Base-by-base conservation (phyloP, 2,888 invertebrate genomes). In the Monoplex corrugatus region DNA sequence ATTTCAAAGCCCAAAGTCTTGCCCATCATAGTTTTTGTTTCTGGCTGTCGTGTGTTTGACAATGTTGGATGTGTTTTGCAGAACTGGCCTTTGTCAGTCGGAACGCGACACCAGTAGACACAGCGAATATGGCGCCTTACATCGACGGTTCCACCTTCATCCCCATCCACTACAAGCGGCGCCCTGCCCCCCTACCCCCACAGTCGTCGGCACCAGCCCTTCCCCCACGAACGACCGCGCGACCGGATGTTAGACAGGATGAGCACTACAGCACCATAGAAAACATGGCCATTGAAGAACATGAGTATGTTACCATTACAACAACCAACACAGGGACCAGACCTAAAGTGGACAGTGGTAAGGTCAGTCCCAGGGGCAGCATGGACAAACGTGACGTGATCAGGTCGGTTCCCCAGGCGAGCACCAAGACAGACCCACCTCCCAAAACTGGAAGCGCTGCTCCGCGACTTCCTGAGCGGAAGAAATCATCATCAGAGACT, bases 61-160 rank as follows among this genome's bases (percentile, higher is more conserved):
- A n/a, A n/a, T n/a, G n/a, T n/a, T n/a, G n/a, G n/a, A n/a, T n/a
- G 23, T 72, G n/a, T 72, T 43, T n/a, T 10, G 0, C 82, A 83
- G 45, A 82, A 16, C 8, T 83, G 82, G 82, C 82, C 32, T 2
- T 83, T 2, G 45, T 83, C 45, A 83, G 45, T 43, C 44, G 2
- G 2, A 45, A 45, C 3, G 45, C 82, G 2, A 28, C 13, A 19
- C 82, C 45, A 2, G 45, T 83, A 32, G 1, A 13, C 16, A n/a
- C n/a, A n/a, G n/a, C n/a, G 23, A 45, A 83, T 16, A 16, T 83
- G 43, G n/a, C 32, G 32, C 82, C 45, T 16, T 83, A 83, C 82
- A 82, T 82, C 44, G 45, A 82, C n/a, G 10, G 44, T 0, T 45
- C n/a, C 45, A 83, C 82, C 45, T 83, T 82, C 82, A 45, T 82